These are phyloP conservation scores for Eulithis prunata DNA, from an alignment of 2,888 invertebrate genomes.

Conservation along the genomic window DNA sequence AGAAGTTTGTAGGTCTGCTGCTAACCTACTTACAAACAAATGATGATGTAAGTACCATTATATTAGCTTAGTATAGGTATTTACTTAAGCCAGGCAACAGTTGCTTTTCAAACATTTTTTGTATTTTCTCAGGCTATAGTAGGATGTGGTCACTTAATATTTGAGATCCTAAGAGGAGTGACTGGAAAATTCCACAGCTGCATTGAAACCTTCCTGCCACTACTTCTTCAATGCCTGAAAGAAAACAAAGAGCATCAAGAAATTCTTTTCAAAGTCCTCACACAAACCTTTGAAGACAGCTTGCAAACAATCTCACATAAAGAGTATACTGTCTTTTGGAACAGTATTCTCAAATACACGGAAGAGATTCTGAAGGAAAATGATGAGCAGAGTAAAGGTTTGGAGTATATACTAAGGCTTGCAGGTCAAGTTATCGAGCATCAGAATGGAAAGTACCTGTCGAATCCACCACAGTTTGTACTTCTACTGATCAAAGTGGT, in stretches of 20 bases:
- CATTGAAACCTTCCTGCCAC: conserved; percentile 87
- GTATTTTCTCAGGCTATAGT: conserved; percentile 83
- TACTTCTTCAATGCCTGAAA: conserved; percentile 86
- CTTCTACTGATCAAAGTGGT: conserved; percentile 82
- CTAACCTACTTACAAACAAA: conserved; percentile 87
- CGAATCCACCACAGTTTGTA: conserved; percentile 85
- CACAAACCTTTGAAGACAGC: conserved; percentile 86
- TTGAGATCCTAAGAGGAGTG: conserved; percentile 94
- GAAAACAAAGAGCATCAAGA: conserved; percentile 79
- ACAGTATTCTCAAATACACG: conserved; percentile 64
- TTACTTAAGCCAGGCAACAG: too few species aligned
- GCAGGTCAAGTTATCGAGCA: conserved; percentile 86
- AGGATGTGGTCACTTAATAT: conserved; percentile 94
- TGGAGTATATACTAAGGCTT: conserved; percentile 82
- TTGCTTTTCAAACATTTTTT: too few species aligned
- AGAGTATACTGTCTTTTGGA: conserved; percentile 88
- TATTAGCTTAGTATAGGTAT: background rate
- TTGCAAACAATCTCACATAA: conserved; percentile 85
- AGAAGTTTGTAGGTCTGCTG: conserved; percentile 88
- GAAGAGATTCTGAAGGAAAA: conserved; percentile 68
- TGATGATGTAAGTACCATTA: conserved; percentile 85
- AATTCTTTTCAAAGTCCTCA: conserved; percentile 86
- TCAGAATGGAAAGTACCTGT: conserved; percentile 86
- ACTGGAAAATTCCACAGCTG: conserved; percentile 94
- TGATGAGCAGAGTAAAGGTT: conserved; percentile 60